A percentile compares a stretch with the other conserved stretches of the same genome.
Evolutionary conservation across 2,797 vertebrate species (phyloP).

Genomic region (Sparidentex hasta): DNA sequence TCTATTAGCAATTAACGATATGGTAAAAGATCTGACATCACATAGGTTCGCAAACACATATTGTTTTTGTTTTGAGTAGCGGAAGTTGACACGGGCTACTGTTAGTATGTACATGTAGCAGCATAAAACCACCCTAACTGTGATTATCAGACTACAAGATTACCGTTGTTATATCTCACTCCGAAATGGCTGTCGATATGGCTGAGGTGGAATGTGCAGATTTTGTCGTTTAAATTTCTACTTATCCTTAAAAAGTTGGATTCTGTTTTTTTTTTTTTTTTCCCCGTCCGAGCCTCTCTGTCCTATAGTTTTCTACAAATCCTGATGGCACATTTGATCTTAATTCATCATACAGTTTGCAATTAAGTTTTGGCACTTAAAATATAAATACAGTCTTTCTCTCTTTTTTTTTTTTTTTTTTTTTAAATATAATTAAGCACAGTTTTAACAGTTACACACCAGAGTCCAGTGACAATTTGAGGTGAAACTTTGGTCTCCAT

Average conservation of each 20-base stretch:
- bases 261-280: constrained; percentile 19
- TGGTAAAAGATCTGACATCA: constrained; percentile 72
- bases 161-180: constrained; percentile 58
- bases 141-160: constrained; percentile 71
- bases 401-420: constrained; percentile 56
- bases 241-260: constrained; percentile 53
- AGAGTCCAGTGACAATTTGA: constrained; percentile 73
- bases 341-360: constrained; percentile 73
- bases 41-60: constrained; percentile 56
- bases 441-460: constrained; percentile 78
- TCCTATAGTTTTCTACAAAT: constrained; percentile 68
- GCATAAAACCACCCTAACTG: constrained; percentile 72
- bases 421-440: constrained; percentile 75
- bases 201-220: constrained; percentile 80
- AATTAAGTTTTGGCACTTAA: constrained; percentile 87
- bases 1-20: constrained; percentile 59
- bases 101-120: constrained; percentile 80
- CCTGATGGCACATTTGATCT: constrained; percentile 79
- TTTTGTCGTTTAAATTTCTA: constrained; percentile 55
- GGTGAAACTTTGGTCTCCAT: constrained; percentile 83
- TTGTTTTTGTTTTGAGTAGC: constrained; percentile 67
- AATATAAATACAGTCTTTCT: constrained; percentile 81
- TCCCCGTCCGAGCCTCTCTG: constrained; percentile 42
- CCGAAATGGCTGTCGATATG: constrained; percentile 73
- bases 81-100: constrained; percentile 66